A percentile compares a stretch with the other conserved stretches of the same genome.
These are phyloP conservation scores for Chloroceryle aenea DNA, from an alignment of 2,113 vertebrate species.

Conservation along the genomic window DNA sequence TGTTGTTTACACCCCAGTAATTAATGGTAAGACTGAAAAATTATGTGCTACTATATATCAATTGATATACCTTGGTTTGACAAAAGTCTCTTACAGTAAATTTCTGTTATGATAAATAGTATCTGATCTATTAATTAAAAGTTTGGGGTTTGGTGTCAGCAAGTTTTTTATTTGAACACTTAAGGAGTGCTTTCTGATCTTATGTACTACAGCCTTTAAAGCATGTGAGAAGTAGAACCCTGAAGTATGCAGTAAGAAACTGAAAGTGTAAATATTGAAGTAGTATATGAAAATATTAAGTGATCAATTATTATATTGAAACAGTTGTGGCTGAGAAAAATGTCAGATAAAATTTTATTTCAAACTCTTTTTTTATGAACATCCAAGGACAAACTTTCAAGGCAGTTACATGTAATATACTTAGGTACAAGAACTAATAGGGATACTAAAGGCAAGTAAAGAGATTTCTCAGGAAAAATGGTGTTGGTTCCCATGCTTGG, in stretches of 20 bases:
- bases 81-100: background rate
- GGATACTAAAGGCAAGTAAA: background rate
- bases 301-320: background rate
- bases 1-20: slow-evolving; percentile 96
- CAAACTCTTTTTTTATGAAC: background rate
- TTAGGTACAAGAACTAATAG: background rate
- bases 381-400: background rate
- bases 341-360: background rate
- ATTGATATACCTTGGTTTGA: background rate
- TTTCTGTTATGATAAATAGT: slow-evolving; percentile 1
- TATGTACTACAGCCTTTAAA: background rate
- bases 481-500: background rate
- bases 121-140: background rate
- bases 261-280: background rate
- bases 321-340: background rate
- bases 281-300: background rate
- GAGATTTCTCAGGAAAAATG: background rate
- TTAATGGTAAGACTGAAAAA: slow-evolving; percentile 88
- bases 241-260: background rate
- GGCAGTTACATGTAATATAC: background rate
- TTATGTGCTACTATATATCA: background rate
- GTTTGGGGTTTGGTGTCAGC: background rate
- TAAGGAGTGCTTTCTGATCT: background rate
- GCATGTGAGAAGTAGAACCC: background rate
- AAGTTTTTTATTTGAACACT: background rate